Conservation (phyloP, 1,140 invertebrate species). For the Zeugodacus cucurbitae region DNA sequence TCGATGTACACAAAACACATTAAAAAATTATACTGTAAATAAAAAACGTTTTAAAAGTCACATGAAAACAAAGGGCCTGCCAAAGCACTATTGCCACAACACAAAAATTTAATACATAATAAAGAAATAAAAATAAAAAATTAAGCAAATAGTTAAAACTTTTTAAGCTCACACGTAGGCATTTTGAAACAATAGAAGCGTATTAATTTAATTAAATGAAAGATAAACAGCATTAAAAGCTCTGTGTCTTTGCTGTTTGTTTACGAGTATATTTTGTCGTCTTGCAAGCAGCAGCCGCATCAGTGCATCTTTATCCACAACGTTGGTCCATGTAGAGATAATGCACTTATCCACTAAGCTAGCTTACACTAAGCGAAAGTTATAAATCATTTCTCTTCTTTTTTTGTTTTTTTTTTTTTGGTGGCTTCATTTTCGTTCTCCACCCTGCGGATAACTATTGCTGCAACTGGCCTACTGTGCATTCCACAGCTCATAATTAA, state of each 20-base stretch:
- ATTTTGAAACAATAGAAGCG: background rate
- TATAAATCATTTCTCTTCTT: background rate
- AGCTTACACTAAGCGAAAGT: background rate
- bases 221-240: background rate
- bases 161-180: background rate
- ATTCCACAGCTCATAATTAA: slow-evolving; percentile 5
- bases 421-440: background rate
- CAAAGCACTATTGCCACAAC: background rate
- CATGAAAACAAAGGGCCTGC: background rate
- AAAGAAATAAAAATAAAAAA: background rate
- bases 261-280: background rate
- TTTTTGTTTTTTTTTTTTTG: background rate
- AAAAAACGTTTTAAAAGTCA: background rate
- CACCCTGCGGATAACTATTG: background rate
- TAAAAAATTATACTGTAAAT: background rate
- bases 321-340: background rate
- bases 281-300: background rate
- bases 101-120: background rate
- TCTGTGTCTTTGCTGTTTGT: background rate
- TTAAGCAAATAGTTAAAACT: background rate
- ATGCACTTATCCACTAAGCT: background rate
- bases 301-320: background rate
- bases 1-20: background rate
- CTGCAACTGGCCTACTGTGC: background rate
- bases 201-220: background rate